These are phyloP conservation scores for Geotrupes spiniger DNA, from an alignment of 2,888 invertebrate species.

Conservation along the genomic window DNA sequence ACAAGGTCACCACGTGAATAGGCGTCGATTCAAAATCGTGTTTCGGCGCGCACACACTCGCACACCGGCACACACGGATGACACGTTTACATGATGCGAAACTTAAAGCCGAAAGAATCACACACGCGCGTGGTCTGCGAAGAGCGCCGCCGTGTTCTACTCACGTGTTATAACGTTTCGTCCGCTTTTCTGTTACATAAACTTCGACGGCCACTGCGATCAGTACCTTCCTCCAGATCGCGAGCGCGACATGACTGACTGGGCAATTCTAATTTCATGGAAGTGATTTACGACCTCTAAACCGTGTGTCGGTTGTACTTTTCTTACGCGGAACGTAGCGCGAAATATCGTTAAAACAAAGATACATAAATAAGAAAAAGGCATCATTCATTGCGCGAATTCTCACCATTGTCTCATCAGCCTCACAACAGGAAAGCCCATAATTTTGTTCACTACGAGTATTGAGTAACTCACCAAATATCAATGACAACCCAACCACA, in stretches of 20 bases:
- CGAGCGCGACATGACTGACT: conserved; percentile 27
- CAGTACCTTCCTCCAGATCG: conserved; percentile 23
- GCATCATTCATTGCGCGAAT: too few species aligned
- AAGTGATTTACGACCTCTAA: conserved; percentile 23
- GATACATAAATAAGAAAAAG: too few species aligned
- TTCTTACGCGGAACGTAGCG: conserved; percentile 3
- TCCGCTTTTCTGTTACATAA: conserved; percentile 13
- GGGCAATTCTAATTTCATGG: conserved; percentile 27
- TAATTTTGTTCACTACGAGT: too few species aligned
- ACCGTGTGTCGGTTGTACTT: conserved; percentile 13
- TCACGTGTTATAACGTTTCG: neutral
- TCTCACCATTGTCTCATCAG: too few species aligned
- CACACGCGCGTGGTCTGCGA: neutral
- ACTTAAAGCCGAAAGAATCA: conserved; percentile 3
- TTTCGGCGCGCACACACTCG: conserved; percentile 20
- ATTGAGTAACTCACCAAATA: too few species aligned
- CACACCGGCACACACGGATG: neutral
- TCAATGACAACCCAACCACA: too few species aligned
- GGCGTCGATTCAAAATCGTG: conserved; percentile 24
- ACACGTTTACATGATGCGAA: neutral
- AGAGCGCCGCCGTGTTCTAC: conserved; percentile 3
- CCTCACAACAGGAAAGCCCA: too few species aligned
- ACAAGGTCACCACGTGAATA: conserved; percentile 30
- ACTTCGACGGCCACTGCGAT: conserved; percentile 7
- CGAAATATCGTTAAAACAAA: neutral